Conservation (phyloP, 2,113 vertebrate species). For the Chlamydotis undulata region DNA sequence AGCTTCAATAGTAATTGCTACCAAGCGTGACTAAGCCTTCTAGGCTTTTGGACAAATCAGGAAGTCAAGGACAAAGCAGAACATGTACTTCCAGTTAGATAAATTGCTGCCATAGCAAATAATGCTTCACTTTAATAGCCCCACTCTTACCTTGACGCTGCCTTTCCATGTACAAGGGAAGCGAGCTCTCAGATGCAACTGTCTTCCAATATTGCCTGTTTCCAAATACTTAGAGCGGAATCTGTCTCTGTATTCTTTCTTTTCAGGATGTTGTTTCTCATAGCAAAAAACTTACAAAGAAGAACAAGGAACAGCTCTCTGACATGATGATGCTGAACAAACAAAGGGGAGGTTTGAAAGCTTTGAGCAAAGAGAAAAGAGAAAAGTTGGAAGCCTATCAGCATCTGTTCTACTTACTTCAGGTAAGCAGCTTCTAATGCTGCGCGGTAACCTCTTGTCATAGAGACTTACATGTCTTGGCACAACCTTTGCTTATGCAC, state of each 20-base stretch:
- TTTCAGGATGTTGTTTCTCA: slow-evolving; percentile 95
- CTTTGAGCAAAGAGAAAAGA: slow-evolving; percentile 96
- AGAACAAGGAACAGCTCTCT: slow-evolving; percentile 94
- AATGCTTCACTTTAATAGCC: background rate
- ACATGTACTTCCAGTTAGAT: background rate
- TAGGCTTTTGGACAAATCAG: background rate
- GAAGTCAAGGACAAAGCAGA: background rate
- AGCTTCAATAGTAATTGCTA: background rate
- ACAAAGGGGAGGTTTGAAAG: slow-evolving; percentile 94
- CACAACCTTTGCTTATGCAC: background rate
- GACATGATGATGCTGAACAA: slow-evolving; percentile 99
- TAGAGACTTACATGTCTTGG: background rate
- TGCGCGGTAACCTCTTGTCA: background rate
- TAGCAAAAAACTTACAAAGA: slow-evolving; percentile 97
- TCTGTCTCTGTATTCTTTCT: background rate
- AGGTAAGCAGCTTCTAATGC: slow-evolving; percentile 69
- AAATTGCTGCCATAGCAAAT: background rate
- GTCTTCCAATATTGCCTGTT: background rate
- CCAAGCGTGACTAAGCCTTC: background rate
- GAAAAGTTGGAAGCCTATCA: slow-evolving; percentile 96
- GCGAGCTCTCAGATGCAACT: background rate
- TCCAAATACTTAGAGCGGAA: background rate
- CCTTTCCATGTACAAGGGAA: background rate
- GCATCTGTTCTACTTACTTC: slow-evolving; percentile 92
- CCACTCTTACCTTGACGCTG: background rate